These are phyloP conservation scores for Temnothorax curvispinosus DNA, from an alignment of 1,140 invertebrate species.

Conservation along the genomic window DNA sequence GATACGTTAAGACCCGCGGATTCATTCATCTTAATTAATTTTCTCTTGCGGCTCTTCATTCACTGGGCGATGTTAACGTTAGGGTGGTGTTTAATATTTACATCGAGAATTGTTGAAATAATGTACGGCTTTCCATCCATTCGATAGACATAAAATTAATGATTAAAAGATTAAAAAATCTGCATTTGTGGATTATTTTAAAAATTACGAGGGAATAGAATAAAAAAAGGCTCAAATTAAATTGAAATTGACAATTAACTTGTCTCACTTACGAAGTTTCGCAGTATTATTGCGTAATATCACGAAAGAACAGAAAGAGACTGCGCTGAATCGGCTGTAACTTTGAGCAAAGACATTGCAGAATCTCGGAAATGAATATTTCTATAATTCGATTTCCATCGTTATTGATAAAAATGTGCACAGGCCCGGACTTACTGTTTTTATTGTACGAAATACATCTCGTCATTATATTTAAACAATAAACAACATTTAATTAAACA, in stretches of 20 bases:
- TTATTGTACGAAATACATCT: neutral
- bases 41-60: slow-evolving; percentile 50
- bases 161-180: slow-evolving; percentile 69
- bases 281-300: neutral
- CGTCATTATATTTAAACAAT: slow-evolving; percentile 13
- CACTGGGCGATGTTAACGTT: slow-evolving; percentile 76
- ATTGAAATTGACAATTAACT: slow-evolving; percentile 24
- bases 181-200: slow-evolving; percentile 35
- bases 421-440: slow-evolving; percentile 31
- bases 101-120: slow-evolving; percentile 82
- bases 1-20: slow-evolving; percentile 69
- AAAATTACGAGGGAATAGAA: neutral
- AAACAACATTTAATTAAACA: slow-evolving; percentile 33
- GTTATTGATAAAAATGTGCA: slow-evolving; percentile 17
- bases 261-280: slow-evolving; percentile 1
- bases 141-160: slow-evolving; percentile 76
- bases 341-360: slow-evolving; percentile 40
- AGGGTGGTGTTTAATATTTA: slow-evolving; percentile 84
- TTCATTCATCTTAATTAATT: slow-evolving; percentile 66
- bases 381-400: neutral
- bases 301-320: slow-evolving; percentile 6
- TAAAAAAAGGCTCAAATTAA: neutral
- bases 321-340: slow-evolving; percentile 6
- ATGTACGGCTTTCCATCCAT: slow-evolving; percentile 78
- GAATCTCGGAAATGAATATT: slow-evolving; percentile 17